Base-by-base conservation (phyloP, 92 coral and sea anemone species). In the Epizoanthus rinbou region DNA sequence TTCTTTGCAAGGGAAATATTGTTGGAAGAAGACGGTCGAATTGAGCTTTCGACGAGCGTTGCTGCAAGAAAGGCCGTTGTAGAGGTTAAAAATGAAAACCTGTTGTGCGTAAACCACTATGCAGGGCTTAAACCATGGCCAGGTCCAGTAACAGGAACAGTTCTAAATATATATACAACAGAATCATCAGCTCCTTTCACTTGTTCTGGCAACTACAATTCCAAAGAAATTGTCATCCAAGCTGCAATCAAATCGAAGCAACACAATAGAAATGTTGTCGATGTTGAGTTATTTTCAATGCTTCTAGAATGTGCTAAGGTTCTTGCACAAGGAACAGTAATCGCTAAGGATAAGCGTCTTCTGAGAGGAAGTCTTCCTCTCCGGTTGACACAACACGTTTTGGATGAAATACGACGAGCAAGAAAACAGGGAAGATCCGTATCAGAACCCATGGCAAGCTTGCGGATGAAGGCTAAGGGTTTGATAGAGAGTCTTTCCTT, bases 341-440 rank as follows among this genome's bases (percentile, higher is more conserved):
- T 86, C 45, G 74, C 64, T 14, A 81, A 86, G 60, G 76, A 86
- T 11, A 39, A 22, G 6, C 11, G 25, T 15, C 23, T 87, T 18
- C 84, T 87, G 28, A 74, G 69, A 65, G 90, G 87, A 83, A 87
- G 87, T 67, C 64, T 87, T 53, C 87, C 90, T 1, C 84, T 87
- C 21, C 8, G 47, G 72, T 16, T 87, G 64, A 58, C 66, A 9
- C 87, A 87, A 33, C 18, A 87, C 18, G 84, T 87, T 17, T 28
- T 87, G 64, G 79, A 83, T 58, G 81, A 87, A 64, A 31, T 75
- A 35, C 83, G 83, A 8, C 33, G 59, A 24, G 90, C 84, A 23
- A 66, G 37, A 5, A 57, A 54, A n/a, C 56, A 83, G 35, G 84
- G 7, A 8, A 18, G 37, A 1, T 7, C n/a, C 3, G 37, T 71